Evolutionary conservation across 2,888 invertebrate genomes (phyloP), one percentile per base, ranked within the genome.

Genomic region (Tenodera sinensis): DNA sequence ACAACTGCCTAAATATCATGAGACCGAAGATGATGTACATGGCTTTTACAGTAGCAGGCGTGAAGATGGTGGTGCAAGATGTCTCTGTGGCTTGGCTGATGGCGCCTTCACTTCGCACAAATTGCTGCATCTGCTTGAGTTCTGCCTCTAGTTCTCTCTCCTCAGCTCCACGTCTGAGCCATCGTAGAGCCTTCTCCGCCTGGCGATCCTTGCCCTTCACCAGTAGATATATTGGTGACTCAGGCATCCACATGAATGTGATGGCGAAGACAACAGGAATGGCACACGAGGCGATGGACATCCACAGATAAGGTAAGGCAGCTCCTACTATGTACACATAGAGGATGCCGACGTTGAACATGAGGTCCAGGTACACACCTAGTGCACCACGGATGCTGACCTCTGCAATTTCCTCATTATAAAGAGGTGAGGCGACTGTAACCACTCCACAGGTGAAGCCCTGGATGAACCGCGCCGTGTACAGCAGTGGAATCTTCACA

Each of bases 361-460:
- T 97, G 84, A 96, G 94, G 92, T 97, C 97, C 91, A 98, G 95
- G 90, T 97, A 95, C 0, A 98, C 96, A 1, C 98, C 98, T 0
- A 98, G 94, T 0, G 97, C 96, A 0, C 98, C 98, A 91, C 98
- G 94, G n/a, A 96, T 95, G 42, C 96, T 96, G 90, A 95, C 95
- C 91, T 97, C 96, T 9, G 98, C 95, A 86, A 98, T 97, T 93
- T 98, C 98, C 84, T 97, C 97, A 90, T 97, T 95, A 93, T 98
- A 98, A 95, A 98, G 97, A 0, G 98, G 97, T 0, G 96, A 95
- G 1, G 96, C 95, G 0, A 96, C 96, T 93, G 96, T 96, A 25
- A 96, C 93, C 92, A 96, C 95, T 0, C 97, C 96, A 0, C 96
- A 95, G 0, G 95, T 95, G 1, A 96, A 92, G 84, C 97, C 97